Evolutionary conservation across 1,140 invertebrate genomes (phyloP).

Genomic region (Aradophagus sp.): DNA sequence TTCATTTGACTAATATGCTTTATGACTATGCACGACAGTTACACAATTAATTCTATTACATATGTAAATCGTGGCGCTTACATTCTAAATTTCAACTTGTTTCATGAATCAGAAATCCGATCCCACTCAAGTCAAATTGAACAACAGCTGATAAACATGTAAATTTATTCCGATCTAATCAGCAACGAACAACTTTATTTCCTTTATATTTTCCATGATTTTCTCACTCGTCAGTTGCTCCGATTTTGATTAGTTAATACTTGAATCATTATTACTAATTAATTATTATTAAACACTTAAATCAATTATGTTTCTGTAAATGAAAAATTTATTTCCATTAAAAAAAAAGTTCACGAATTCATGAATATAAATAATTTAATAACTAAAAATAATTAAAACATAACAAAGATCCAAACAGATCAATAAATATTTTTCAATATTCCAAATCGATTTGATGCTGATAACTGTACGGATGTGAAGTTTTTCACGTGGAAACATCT

Average conservation of each 20-base stretch:
- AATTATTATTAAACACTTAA: too few relatives aligned
- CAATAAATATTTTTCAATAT: too few relatives aligned
- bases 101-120: constrained; percentile 27
- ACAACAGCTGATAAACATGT: constrained; percentile 26
- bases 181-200: constrained; percentile 30
- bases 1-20: constrained; percentile 10
- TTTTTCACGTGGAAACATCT: too few relatives aligned
- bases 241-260: too few relatives aligned
- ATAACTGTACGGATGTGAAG: too few relatives aligned
- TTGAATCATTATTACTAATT: too few relatives aligned
- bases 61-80: constrained; percentile 13
- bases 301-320: not conserved
- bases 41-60: constrained; percentile 33
- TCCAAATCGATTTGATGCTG: too few relatives aligned
- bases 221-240: constrained; percentile 4
- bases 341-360: too few relatives aligned
- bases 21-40: constrained; percentile 3
- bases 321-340: not conserved
- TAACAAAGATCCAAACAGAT: too few relatives aligned
- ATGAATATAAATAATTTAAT: too few relatives aligned
- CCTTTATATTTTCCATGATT: constrained; percentile 21
- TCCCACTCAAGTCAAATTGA: constrained; percentile 13
- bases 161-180: constrained; percentile 46
- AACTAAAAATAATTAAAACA: too few relatives aligned
- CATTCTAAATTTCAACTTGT: constrained; percentile 27